Evolutionary conservation across 1,140 invertebrate species (phyloP).

Genomic region (Camponotus pennsylvanicus): DNA sequence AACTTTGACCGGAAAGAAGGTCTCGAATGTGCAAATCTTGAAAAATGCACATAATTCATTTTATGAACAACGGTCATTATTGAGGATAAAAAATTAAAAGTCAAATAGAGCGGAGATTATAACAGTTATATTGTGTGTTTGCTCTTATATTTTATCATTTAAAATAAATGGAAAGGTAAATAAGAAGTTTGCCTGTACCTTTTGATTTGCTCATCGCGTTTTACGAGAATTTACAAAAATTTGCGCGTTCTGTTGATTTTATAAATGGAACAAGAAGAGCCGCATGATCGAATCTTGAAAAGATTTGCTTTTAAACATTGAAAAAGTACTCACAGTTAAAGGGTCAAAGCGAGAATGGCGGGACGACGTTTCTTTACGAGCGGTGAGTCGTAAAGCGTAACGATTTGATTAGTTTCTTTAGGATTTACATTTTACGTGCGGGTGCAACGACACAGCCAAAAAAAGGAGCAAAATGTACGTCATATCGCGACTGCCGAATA

Average conservation of each 20-base stretch:
- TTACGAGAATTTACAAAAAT: conserved; percentile 41
- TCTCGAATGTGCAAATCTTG: neutral
- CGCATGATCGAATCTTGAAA: conserved; percentile 46
- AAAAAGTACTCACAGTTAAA: conserved; percentile 28
- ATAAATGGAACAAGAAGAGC: neutral
- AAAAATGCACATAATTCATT: conserved; percentile 33
- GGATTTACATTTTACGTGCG: conserved; percentile 57
- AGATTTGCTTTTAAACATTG: conserved; percentile 56
- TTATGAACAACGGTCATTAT: neutral
- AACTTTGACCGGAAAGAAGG: neutral
- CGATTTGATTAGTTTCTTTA: conserved; percentile 60
- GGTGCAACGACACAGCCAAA: neutral
- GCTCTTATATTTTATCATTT: conserved; percentile 5
- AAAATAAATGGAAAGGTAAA: neutral
- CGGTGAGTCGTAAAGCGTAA: conserved; percentile 41
- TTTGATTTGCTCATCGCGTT: conserved; percentile 25
- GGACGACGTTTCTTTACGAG: conserved; percentile 50
- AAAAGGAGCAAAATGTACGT: neutral
- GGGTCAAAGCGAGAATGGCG: conserved; percentile 48
- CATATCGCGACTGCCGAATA: conserved; percentile 30
- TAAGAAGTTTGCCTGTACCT: conserved; percentile 18
- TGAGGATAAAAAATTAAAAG: neutral
- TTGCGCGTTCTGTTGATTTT: conserved; percentile 43
- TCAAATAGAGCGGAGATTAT: conserved; percentile 13
- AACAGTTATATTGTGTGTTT: conserved; percentile 38